Evolutionary conservation across 2,888 invertebrate genomes (phyloP).

Genomic region (Eilema griseolum): DNA sequence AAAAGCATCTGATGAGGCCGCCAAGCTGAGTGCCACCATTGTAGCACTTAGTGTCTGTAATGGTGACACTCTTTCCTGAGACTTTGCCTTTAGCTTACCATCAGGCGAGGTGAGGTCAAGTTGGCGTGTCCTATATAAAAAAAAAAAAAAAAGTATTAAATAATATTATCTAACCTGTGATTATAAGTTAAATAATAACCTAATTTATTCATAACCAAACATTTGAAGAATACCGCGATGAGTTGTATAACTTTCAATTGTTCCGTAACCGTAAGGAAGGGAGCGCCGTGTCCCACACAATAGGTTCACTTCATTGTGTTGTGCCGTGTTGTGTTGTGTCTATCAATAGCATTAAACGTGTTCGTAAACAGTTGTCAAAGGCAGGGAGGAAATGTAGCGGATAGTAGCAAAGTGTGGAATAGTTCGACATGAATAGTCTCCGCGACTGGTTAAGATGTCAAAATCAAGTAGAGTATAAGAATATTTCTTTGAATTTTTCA

Average conservation of each 20-base stretch:
- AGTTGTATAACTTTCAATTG: constrained; percentile 20
- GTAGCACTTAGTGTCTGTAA: too few species aligned
- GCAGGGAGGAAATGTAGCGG: not conserved
- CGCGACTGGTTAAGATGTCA: not conserved
- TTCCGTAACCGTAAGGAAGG: constrained; percentile 9
- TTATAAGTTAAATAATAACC: too few species aligned
- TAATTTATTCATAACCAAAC: constrained; percentile 3
- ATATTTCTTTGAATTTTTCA: too few species aligned
- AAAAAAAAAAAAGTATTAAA: too few species aligned
- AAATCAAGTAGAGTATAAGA: too few species aligned
- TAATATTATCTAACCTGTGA: not conserved
- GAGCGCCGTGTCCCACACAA: constrained; percentile 4
- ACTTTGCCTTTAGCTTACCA: too few species aligned
- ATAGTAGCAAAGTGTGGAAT: too few species aligned
- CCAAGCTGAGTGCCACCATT: too few species aligned
- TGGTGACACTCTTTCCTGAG: too few species aligned
- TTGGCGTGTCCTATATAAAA: too few species aligned
- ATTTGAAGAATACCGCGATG: constrained; percentile 7
- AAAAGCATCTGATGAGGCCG: too few species aligned
- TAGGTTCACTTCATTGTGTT: constrained; percentile 7
- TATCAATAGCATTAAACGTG: not conserved
- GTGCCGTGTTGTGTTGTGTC: constrained; percentile 9
- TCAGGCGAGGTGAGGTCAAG: too few species aligned
- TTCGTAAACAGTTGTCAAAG: not conserved
- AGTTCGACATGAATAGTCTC: not conserved